Base-by-base conservation (phyloP, 2,888 invertebrate genomes). In the Synanthedon myopaeformis region DNA sequence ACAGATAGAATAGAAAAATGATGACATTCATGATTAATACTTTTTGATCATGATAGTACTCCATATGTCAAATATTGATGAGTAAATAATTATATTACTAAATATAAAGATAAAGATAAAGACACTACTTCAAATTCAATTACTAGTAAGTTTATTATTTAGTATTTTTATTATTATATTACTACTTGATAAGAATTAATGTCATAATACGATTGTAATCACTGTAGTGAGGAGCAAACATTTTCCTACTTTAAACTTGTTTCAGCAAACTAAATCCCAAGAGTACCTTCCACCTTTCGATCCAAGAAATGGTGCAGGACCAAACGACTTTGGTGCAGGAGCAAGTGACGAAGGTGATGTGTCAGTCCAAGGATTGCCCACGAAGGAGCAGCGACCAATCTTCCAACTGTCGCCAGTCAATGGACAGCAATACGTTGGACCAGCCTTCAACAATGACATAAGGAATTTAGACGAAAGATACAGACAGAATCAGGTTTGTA, bases 311-410 rank as follows among this genome's bases (percentile, higher is more conserved):
- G 74, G 74, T 4, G 35, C 58, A 23, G 55, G 52, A 14, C 61
- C 70, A 0, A 56, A 59, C 5, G 67, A 67, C 52, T 72, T 72
- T 52, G 80, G 76, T 1, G 59, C 62, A 6, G 6, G 13, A 13
- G 3, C 55, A 23, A 42, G 42, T 41, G 69, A 76, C 12, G 76
- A 72, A 49, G 75, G 66, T 23, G 85, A 85, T 54, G 76, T 87
- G 0, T 79, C 82, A 11, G 86, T 87, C 54, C 85, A 83, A 62
- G 86, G 86, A 42, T 59, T 87, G 14, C 86, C 86, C 0, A 70
- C 67, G 0, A 51, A 67, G 41, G 86, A 86, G 56, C 82, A 79
- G 57, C 70, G 64, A 49, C 81, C 79, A 0, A 74, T 82, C 55
- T 87, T 86, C 69, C 77, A 79, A 55, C 59, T 70, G 8, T 83